Conservation (phyloP, 2,888 invertebrate genomes). For the Anthophora plumipes region DNA sequence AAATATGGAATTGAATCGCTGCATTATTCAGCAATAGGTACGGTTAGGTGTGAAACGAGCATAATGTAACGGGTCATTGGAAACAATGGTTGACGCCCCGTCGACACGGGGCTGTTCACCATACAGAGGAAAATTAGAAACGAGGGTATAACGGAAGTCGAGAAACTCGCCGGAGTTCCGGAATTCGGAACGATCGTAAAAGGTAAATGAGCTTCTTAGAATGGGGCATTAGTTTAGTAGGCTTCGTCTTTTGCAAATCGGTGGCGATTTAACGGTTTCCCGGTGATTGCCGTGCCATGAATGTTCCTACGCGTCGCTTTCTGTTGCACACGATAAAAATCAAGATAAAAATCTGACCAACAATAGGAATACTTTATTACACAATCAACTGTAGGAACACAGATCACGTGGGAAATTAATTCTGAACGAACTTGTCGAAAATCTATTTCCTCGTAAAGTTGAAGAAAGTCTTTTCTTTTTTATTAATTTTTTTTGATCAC, state of each 20-base stretch:
- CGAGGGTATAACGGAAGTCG: constrained; percentile 27
- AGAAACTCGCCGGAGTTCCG: constrained; percentile 24
- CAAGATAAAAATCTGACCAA: too few species aligned
- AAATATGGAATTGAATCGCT: not conserved
- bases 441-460: too few species aligned
- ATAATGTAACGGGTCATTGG: constrained; percentile 40
- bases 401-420: too few species aligned
- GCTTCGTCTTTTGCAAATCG: constrained; percentile 24
- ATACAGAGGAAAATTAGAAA: not conserved
- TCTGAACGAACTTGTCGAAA: too few species aligned
- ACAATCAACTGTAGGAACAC: too few species aligned
- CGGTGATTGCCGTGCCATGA: not conserved
- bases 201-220: constrained; percentile 51
- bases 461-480: too few species aligned
- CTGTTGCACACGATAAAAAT: not conserved
- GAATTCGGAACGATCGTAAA: constrained; percentile 39
- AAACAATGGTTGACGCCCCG: constrained; percentile 36
- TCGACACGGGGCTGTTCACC: not conserved
- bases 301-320: not conserved
- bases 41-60: constrained; percentile 24
- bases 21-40: constrained; percentile 19
- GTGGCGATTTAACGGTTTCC: constrained; percentile 32
- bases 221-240: constrained; percentile 44
- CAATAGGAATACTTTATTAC: too few species aligned
- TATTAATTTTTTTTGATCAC: too few species aligned